phyloP scores from a whole-genome alignment of 1,140 invertebrate genomes.

The Drosophila pectinifera region DNA sequence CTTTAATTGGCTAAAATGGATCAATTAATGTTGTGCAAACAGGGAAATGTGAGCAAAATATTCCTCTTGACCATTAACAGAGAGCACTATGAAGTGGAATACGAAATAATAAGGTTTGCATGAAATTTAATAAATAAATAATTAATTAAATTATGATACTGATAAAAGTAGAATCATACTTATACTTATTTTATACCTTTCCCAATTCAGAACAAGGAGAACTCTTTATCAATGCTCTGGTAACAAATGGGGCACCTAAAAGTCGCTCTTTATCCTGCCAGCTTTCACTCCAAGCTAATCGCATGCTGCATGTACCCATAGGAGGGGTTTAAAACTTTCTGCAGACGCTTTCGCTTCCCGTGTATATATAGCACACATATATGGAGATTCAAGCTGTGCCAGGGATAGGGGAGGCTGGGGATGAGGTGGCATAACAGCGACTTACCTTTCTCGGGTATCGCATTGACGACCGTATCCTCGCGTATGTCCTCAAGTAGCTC shows the following conservation, averaged over 20 bases:
- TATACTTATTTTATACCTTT: neutral
- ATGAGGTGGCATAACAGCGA: conserved; percentile 2
- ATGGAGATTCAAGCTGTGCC: conserved; percentile 20
- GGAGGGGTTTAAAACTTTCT: conserved; percentile 7
- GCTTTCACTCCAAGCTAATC: conserved; percentile 5
- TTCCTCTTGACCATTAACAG: no score
- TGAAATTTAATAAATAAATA: no score
- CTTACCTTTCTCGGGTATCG: conserved; percentile 84
- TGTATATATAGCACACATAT: neutral
- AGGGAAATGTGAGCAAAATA: conserved; percentile 1
- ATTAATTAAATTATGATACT: no score
- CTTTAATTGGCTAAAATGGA: neutral
- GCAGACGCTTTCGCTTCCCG: neutral
- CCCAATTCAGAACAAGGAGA: neutral
- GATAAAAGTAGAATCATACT: no score
- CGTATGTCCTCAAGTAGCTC: conserved; percentile 83
- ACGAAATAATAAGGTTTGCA: no score
- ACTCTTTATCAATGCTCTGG: neutral
- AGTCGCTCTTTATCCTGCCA: conserved; percentile 1
- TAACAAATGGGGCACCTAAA: conserved; percentile 10
- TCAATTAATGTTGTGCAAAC: neutral
- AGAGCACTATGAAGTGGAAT: no score
- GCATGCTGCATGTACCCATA: conserved; percentile 5
- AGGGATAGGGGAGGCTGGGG: no score
- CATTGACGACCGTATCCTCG: conserved; percentile 78